Evolutionary conservation across 2,797 vertebrate species (phyloP), one percentile per base, ranked within the genome.

Genomic region (Malacoctenus gilli): DNA sequence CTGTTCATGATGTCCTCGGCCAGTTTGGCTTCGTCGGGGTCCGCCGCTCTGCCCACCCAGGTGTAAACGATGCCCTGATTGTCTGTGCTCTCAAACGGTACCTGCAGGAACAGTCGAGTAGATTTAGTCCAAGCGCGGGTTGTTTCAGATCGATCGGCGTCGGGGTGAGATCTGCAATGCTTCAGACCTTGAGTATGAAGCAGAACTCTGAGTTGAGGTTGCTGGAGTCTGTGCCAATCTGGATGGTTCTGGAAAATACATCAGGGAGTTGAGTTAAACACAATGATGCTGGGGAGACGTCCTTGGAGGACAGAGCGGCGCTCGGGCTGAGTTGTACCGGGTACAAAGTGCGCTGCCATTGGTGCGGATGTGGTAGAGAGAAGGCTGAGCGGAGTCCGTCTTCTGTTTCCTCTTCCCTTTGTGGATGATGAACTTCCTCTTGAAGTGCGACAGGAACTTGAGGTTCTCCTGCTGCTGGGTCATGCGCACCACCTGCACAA

Each of bases 401-500:
- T 87, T 89, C 8, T 87, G 89, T 89, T 96, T 98, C 84, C 95
- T 88, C 82, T 95, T 96, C 70, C 97, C 96, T 61, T 95, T 95
- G 90, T 99, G 97, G 73, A 98, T 94, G 76, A 99, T 94, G 70
- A 99, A 98, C 85, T 96, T 98, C 65, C 97, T 94, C 90, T 98
- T 98, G 86, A 99, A 99, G 68, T 99, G 97, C 0, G 96, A 97
- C 59, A 99, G 89, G 84, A 99, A 99, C 85, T 99, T 99, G 70
- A 96, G 94, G 84, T 99, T 99, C 85, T 99, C 97, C 86, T 99
- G 97, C 89, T 99, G 97, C 88, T 99, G 97, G 0, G 96, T 99
- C 97, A 99, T 99, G 8, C 96, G 93, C 23, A 98, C 97, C 35
- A 99, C 97, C 97, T 99, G 59, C n/a, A 59, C 1, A 4, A 5